Conservation (phyloP, 2,888 invertebrate genomes). For the Chydorus sphaericus region DNA sequence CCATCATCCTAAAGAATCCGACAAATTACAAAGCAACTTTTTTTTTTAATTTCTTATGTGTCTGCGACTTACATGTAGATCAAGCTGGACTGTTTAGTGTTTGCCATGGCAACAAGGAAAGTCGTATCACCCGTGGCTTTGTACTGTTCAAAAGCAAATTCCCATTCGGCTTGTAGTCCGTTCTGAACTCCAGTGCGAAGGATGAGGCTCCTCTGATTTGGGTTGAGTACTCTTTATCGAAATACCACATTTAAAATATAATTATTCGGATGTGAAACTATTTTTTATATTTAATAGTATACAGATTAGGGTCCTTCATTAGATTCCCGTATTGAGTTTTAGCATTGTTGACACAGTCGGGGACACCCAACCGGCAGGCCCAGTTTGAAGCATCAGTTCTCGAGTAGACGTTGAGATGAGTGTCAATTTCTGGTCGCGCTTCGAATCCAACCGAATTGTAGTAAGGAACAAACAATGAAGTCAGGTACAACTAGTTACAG, state of each 20-base stretch:
- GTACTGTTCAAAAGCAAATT: slow-evolving; percentile 71
- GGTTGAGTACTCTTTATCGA: slow-evolving; percentile 40
- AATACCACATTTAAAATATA: background rate
- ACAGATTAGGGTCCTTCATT: slow-evolving; percentile 8
- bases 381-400: slow-evolving; percentile 53
- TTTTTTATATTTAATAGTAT: background rate
- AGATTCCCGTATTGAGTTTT: slow-evolving; percentile 30
- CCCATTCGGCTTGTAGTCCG: slow-evolving; percentile 74
- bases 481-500: slow-evolving; percentile 19
- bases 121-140: slow-evolving; percentile 59
- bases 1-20: too few relatives aligned
- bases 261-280: background rate
- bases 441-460: slow-evolving; percentile 39
- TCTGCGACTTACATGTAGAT: slow-evolving; percentile 45
- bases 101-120: slow-evolving; percentile 61
- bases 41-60: too few relatives aligned
- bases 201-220: slow-evolving; percentile 64
- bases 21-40: background rate
- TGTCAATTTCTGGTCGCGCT: slow-evolving; percentile 42
- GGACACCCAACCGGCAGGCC: slow-evolving; percentile 59
- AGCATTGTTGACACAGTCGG: slow-evolving; percentile 57
- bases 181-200: slow-evolving; percentile 73
- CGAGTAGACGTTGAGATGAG: slow-evolving; percentile 52
- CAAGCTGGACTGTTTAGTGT: slow-evolving; percentile 68
- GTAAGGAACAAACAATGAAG: slow-evolving; percentile 17